Conservation (phyloP, 1,140 invertebrate genomes). For the Ips nitidus region DNA sequence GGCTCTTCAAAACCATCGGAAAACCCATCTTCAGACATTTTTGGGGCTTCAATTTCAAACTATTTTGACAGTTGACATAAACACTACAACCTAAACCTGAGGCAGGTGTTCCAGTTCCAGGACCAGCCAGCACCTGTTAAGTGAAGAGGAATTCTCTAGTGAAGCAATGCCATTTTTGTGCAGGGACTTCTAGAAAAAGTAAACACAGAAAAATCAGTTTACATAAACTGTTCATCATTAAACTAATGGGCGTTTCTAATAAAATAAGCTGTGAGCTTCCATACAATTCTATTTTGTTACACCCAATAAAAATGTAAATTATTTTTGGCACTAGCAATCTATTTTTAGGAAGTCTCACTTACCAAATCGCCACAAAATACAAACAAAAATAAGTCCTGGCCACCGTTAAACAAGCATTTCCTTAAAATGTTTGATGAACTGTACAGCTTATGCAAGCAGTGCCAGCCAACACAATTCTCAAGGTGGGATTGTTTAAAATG, state of each 20-base stretch:
- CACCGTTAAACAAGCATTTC: slow-evolving; percentile 17
- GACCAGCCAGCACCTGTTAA: not conserved
- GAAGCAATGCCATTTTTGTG: not conserved
- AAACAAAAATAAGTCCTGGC: slow-evolving; percentile 27
- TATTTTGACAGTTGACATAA: slow-evolving; percentile 40
- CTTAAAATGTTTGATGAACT: slow-evolving; percentile 13
- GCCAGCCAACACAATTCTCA: slow-evolving; percentile 24
- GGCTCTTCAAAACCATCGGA: slow-evolving; percentile 46
- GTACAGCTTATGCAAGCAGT: slow-evolving; percentile 29
- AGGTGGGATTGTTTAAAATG: slow-evolving; percentile 16
- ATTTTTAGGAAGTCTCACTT: slow-evolving; percentile 39
- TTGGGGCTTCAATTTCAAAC: slow-evolving; percentile 34
- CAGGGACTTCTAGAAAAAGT: too few relatives aligned
- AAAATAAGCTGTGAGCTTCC: not conserved
- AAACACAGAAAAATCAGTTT: too few relatives aligned
- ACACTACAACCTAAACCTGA: slow-evolving; percentile 15
- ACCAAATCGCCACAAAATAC: slow-evolving; percentile 32
- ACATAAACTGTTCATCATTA: too few relatives aligned
- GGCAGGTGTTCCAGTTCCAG: not conserved
- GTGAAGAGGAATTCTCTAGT: not conserved
- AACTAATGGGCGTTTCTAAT: slow-evolving; percentile 1
- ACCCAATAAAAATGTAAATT: slow-evolving; percentile 7
- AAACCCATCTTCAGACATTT: slow-evolving; percentile 50
- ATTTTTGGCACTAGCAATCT: slow-evolving; percentile 34
- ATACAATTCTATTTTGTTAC: not conserved